phyloP scores from a whole-genome alignment of 2,113 vertebrate genomes.

The Macaca mulatta region DNA sequence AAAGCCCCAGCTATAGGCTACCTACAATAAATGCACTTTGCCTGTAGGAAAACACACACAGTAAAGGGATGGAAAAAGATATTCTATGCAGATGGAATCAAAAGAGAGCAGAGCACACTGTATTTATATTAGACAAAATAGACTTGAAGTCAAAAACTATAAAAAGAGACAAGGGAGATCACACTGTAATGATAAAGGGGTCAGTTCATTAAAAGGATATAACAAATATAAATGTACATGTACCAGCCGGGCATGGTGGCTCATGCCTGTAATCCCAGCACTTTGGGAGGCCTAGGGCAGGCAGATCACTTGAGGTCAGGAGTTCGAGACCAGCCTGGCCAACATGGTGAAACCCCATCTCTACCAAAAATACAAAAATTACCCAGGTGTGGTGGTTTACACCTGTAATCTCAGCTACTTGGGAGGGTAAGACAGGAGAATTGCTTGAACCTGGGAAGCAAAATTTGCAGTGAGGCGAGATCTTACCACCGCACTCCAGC shows the following conservation, averaged over 20 bases:
- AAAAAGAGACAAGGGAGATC: not conserved
- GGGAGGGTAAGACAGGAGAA: no score
- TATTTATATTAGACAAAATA: not conserved
- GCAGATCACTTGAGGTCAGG: no score
- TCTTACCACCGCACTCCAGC: no score
- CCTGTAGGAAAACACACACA: not conserved
- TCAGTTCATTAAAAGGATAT: not conserved
- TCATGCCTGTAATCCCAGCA: no score
- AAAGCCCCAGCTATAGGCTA: not conserved
- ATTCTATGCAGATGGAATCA: not conserved
- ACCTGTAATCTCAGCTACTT: no score
- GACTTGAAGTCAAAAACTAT: not conserved
- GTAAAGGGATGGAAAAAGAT: not conserved
- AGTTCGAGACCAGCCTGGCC: no score
- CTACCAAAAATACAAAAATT: no score
- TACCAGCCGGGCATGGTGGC: not conserved
- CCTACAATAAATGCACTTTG: not conserved
- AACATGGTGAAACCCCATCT: no score
- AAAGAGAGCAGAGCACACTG: not conserved
- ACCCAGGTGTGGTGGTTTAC: no score
- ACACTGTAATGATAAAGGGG: not conserved
- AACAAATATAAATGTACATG: not conserved
- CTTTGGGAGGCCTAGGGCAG: no score
- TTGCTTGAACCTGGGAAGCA: no score
- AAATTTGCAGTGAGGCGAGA: no score